Evolutionary conservation across 2,888 invertebrate genomes (phyloP), one percentile per base, ranked within the genome.

Genomic region (Nomada lathburiana): DNA sequence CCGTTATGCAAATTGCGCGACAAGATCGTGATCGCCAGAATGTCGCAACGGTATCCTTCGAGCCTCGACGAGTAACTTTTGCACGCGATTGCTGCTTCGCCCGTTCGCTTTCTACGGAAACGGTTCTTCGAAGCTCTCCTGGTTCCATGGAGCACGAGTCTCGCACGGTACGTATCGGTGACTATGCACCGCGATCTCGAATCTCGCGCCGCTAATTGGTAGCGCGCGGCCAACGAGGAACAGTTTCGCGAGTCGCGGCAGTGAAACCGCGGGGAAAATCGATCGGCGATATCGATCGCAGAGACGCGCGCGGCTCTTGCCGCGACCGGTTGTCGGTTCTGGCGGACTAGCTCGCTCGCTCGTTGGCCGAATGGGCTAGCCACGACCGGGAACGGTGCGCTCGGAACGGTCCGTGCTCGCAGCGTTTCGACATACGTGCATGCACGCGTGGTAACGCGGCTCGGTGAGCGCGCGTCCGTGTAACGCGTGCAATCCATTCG

Each of bases 31-130:
- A 72, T 85, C 60, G 80, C 81, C 63, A 60, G 72, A 59, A 77
- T 88, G 86, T 86, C 79, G 86, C 80, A 86, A 85, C 55, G 75
- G 74, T 74, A 86, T 87, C 81, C 79, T 83, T 79, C 60, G 73
- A 75, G 69, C 62, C 55, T 36, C 71, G 72, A 76, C 71, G 74
- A 82, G 71, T 76, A 62, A 69, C 11, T 4, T 47, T 16, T 16
- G 47, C 47, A 47, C 47, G 47, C 47, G 47, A 47, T 13, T 5
- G 16, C 47, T 16, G 13, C 16, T 47, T 47, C 13, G 47, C 16
- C 47, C 47, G 47, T 47, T 47, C 47, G 47, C 47, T 47, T 47
- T 47, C 47, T 16, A 47, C 47, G 16, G 16, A 16, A 47, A 47
- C 47, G 47, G 47, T 47, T 47, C 3, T 47, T 47, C 47, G 47